These are phyloP conservation scores for Drosophila stalkeri DNA, from an alignment of 2,888 invertebrate species.

Conservation along the genomic window DNA sequence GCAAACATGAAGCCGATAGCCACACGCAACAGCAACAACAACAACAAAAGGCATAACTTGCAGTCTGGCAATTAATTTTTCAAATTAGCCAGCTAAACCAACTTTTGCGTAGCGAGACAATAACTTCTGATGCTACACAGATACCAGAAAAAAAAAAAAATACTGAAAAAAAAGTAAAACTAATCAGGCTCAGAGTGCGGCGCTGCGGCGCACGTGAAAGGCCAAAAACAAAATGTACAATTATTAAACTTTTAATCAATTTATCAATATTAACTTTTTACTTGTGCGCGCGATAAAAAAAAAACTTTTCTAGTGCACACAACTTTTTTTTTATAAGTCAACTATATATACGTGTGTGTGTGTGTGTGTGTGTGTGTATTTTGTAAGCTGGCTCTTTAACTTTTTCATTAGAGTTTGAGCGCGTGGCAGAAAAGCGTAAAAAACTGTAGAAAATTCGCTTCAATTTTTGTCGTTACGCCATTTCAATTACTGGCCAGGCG, in stretches of 20 bases:
- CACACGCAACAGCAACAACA: conserved; percentile 31
- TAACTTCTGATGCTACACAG: conserved; percentile 38
- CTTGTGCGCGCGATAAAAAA: conserved; percentile 47
- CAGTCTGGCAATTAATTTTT: conserved; percentile 65
- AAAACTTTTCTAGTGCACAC: conserved; percentile 52
- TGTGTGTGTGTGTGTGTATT: not conserved
- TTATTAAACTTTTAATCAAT: conserved; percentile 82
- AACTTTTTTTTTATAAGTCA: conserved; percentile 23
- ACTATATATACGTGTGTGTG: not conserved
- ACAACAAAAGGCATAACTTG: conserved; percentile 40
- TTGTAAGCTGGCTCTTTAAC: conserved; percentile 62
- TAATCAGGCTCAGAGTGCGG: conserved; percentile 47
- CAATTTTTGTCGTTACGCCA: conserved; percentile 80
- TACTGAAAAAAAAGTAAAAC: conserved; percentile 21
- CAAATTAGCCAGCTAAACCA: conserved; percentile 48
- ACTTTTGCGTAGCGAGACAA: conserved; percentile 52
- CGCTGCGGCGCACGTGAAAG: conserved; percentile 46
- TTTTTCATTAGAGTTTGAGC: conserved; percentile 63
- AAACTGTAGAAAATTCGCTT: conserved; percentile 54
- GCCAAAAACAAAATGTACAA: conserved; percentile 59
- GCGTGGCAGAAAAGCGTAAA: conserved; percentile 15
- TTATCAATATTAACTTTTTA: conserved; percentile 81
- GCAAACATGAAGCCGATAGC: conserved; percentile 11
- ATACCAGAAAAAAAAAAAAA: not conserved
- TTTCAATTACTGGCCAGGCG: conserved; percentile 79